Evolutionary conservation across 2,113 vertebrate genomes (phyloP).

Genomic region (Fulica atra): DNA sequence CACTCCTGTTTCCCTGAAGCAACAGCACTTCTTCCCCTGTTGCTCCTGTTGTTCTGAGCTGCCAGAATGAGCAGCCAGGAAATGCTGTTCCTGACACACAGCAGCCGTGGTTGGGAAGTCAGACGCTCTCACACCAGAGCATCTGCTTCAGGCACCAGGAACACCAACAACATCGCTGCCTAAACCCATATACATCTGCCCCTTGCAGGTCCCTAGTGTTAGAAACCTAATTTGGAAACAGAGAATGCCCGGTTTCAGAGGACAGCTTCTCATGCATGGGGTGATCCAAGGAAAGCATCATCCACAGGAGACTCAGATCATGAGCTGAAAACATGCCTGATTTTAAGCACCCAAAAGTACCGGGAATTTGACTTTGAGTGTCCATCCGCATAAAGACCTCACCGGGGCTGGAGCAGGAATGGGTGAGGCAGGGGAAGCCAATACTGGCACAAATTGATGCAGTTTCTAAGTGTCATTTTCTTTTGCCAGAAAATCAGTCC

Average conservation of each 20-base stretch:
- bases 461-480: neutral
- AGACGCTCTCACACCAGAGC: neutral
- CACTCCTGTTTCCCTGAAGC: rapidly evolving
- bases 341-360: neutral
- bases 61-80: rapidly evolving
- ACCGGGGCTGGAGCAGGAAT: neutral
- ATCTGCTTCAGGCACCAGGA: neutral
- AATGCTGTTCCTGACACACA: rapidly evolving
- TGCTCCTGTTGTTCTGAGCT: rapidly evolving
- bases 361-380: neutral
- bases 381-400: neutral
- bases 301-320: rapidly evolving
- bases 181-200: neutral
- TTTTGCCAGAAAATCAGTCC: neutral
- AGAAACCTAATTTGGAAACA: neutral
- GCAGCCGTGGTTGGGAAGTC: neutral
- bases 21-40: neutral
- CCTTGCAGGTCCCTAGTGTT: neutral
- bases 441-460: rapidly evolving
- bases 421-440: rapidly evolving
- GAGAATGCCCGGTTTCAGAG: neutral
- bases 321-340: neutral
- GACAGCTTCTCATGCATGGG: rapidly evolving
- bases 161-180: neutral
- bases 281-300: neutral